Percentiles rank a stretch among this genome's conserved stretches.
Evolutionary conservation across 2,888 invertebrate species (phyloP).

Genomic region (Eupithecia exiguata): DNA sequence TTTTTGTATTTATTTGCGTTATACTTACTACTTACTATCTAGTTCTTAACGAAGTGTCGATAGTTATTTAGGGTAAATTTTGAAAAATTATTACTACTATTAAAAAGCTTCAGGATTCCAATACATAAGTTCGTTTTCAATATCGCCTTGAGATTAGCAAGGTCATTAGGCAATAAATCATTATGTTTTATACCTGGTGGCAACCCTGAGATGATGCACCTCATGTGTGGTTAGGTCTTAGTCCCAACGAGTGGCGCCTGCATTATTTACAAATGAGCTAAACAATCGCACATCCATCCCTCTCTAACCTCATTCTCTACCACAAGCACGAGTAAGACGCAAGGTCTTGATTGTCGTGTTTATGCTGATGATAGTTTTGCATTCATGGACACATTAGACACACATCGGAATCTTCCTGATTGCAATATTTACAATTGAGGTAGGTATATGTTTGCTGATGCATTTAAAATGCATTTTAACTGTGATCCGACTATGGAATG

Average conservation of each 20-base stretch:
- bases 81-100: too few species aligned
- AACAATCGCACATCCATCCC: constrained; percentile 33
- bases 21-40: too few species aligned
- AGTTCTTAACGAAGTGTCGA: too few species aligned
- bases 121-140: too few species aligned
- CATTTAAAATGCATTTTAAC: background rate
- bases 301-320: constrained; percentile 9
- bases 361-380: constrained; percentile 27
- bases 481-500: constrained; percentile 6
- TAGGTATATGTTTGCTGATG: background rate
- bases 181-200: constrained; percentile 15
- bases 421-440: constrained; percentile 10
- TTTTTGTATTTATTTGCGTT: too few species aligned
- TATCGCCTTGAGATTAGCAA: background rate
- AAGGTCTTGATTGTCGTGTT: constrained; percentile 28
- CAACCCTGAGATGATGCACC: constrained; percentile 59
- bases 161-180: background rate
- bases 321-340: background rate
- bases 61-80: too few species aligned
- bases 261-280: constrained; percentile 72
- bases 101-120: too few species aligned
- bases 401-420: constrained; percentile 25
- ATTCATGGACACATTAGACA: constrained; percentile 23
- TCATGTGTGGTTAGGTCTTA: constrained; percentile 65
- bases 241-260: constrained; percentile 80